Evolutionary conservation across 2,888 invertebrate species (phyloP), one percentile per base, ranked within the genome.

Genomic region (Plagiodera versicolora): DNA sequence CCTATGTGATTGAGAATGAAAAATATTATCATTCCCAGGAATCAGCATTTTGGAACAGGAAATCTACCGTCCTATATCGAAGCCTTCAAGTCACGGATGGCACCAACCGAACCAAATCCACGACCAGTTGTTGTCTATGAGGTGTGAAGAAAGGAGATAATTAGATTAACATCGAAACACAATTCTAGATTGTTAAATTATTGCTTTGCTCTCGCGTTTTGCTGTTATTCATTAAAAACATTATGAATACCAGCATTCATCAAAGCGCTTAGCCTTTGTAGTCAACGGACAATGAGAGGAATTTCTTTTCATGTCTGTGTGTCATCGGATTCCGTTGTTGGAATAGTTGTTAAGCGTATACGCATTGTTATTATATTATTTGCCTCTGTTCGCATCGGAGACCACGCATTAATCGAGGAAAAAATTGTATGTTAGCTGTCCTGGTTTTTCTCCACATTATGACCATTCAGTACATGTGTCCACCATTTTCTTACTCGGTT

Each of bases 151-250:
- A 51, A 50, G 28, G 14, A 50, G 30, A 49, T 58, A 63, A 63
- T 63, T 63, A 60, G 60, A 63, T 63, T 60, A 63, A 50, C 57
- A 54, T 54, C 54, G 47, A 63, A 60, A 56, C 45, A 57, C 63
- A 60, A 57, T 60, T 57, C 54, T 32, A 45, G 47, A 63, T 63
- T 63, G 60, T 63, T 60, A 45, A 54, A 60, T 59, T 58, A 57
- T 50, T 60, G 28, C 56, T 56, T 20, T 58, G 57, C 60, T 57
- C 55, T 63, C 60, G 56, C 57, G 47, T 51, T 49, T 52, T 44
- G 52, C 55, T 51, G 55, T 56, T 50, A 58, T 57, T 60, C 63
- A 63, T 55, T 57, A 57, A 63, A 59, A 63, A 63, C 60, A 53
- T 60, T 57, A 63, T 60, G 57, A 62, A 62, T 62, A 54, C 55